Evolutionary conservation across 2,113 vertebrate genomes (phyloP).

Genomic region (Pelobates fuscus): DNA sequence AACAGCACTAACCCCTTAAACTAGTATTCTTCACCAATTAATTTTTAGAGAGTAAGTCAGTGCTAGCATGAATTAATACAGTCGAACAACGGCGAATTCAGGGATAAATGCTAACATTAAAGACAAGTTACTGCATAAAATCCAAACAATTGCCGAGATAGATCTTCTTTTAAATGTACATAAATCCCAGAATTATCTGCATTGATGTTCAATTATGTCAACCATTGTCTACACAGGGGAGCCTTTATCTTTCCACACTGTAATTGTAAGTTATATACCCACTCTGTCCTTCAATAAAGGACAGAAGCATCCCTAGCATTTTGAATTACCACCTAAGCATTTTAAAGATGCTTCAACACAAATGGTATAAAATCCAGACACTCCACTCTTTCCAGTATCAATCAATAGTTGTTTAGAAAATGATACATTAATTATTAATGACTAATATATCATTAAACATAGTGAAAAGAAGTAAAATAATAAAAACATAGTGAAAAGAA

Average conservation of each 20-base stretch:
- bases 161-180: conserved; percentile 49
- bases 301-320: conserved; percentile 25
- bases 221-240: conserved; percentile 48
- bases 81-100: conserved; percentile 10
- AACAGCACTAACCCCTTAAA: neutral
- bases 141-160: conserved; percentile 43
- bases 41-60: neutral
- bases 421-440: neutral
- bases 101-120: conserved; percentile 29
- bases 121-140: conserved; percentile 45
- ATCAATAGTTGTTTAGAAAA: no score
- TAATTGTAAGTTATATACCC: conserved; percentile 50
- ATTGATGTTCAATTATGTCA: conserved; percentile 51
- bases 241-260: conserved; percentile 41
- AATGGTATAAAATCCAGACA: neutral
- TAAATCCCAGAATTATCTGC: conserved; percentile 50
- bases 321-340: conserved; percentile 30
- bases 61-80: conserved; percentile 31
- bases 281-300: conserved; percentile 43
- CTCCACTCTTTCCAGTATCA: neutral
- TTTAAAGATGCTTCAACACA: conserved; percentile 6
- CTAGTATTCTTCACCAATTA: neutral
- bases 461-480: neutral
- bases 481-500: neutral
- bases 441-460: neutral